Evolutionary conservation across 2,113 vertebrate genomes (phyloP), one percentile per base, ranked within the genome.

Genomic region (Myotis brandtii): DNA sequence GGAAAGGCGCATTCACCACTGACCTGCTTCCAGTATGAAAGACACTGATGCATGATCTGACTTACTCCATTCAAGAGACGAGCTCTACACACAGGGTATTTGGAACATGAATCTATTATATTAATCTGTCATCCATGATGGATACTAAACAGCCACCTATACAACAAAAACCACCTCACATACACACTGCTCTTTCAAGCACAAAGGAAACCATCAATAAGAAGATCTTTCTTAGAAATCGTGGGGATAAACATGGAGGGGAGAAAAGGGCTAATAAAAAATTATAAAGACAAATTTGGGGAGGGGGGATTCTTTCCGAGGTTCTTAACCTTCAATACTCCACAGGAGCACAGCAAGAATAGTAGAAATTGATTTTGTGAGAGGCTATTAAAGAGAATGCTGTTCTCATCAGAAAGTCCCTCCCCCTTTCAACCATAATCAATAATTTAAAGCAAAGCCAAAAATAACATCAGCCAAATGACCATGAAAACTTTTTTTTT

Each of bases 361-460:
- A 76, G 95, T 40, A 95, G 94, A 96, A 96, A 98, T 95, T 98
- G 98, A 98, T 98, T 98, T 98, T 98, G 96, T 98, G 96, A 98
- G 97, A 98, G 87, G 83, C 76, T 98, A 98, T 98, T 98, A 98
- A 97, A 73, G 75, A 98, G 96, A 98, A 96, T 90, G 2, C 96
- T 98, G 76, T 23, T 98, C 97, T 98, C 97, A 97, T 97, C 80
- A 56, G 84, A 59, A 98, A 97, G 96, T 93, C 97, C 98, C 98
- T 97, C 97, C 98, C 95, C 95, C 80, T 94, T 91, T 86, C 32
- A 96, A 87, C 87, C 97, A 93, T 94, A 97, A 98, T 98, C 98
- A 98, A 98, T 98, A 98, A 98, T 98, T 98, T 97, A 98, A 86
- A 98, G 97, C 89, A 97, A 98, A 97, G 97, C 97, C 97, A 98